Base-by-base conservation (phyloP, 2,797 vertebrate genomes). In the Cephalopachus bancanus region DNA sequence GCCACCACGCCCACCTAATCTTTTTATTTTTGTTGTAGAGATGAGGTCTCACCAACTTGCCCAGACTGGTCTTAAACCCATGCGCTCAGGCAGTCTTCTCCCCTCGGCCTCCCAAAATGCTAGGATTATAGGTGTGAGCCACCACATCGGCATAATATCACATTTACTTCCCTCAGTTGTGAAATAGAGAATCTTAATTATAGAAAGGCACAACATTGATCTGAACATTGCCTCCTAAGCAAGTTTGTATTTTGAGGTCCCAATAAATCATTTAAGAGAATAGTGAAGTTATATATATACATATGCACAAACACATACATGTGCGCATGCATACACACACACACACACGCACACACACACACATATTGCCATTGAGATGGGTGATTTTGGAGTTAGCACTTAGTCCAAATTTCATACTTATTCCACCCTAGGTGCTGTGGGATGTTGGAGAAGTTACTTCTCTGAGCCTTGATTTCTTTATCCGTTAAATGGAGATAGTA, bases 221-320 rank as follows among this genome's bases (percentile, higher is more conserved):
- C 59, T 67, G 28, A 85, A 44, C 51, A 14, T 84, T 80, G 33
- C 17, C 55, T 80, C 59, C 33, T 65, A 37, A 62, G 37, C 74
- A 91, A 67, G 55, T 92, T 49, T 79, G 26, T 84, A n/a, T 65
- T 91, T 89, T 30, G 64, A 84, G 19, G n/a, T 81, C 51, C 57
- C 19, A 28, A 62, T 51, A 33, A 81, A 12, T 81, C 20, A 85
- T 24, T 62, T 44, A 85, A 81, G 83, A 78, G 28, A 91, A 28
- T 16, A 28, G 24, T 57, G 78, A 94, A 74, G 26, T 84, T 55
- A 69, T 60, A 55, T 30, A 81, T 9, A 37, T 37, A 37, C 37
- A 37, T 37, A 37, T 3, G 3, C 37, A 37, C 37, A 37, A 37
- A 37, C 37, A 37, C 37, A 3, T 37, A 37, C 37, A 37, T 3